Percentiles rank a stretch among this genome's conserved stretches.
Evolutionary conservation across 2,797 vertebrate genomes (phyloP).

Genomic region (Callimico goeldii): DNA sequence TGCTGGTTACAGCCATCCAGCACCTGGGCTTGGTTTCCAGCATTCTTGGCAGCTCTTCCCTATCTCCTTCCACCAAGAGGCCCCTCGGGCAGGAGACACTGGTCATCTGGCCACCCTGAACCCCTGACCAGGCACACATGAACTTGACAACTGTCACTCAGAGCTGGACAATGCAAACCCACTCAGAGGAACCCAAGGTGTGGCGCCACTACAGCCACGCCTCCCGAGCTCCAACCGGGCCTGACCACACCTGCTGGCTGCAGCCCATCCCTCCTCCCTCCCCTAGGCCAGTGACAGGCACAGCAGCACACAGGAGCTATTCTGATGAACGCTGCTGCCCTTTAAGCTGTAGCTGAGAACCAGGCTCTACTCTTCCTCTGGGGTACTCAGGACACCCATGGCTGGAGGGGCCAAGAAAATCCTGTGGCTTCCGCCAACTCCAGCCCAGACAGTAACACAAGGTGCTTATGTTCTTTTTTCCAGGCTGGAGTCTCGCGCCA

Average conservation of each 20-base stretch:
- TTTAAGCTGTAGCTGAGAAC: neutral
- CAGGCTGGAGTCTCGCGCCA: neutral
- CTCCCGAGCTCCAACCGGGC: neutral
- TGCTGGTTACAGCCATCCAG: neutral
- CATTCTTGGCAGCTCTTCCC: neutral
- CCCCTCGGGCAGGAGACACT: neutral
- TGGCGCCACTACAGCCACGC: accelerated
- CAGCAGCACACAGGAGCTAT: neutral
- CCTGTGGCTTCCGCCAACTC: neutral
- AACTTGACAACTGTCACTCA: neutral
- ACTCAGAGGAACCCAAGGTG: neutral
- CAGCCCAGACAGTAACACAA: accelerated
- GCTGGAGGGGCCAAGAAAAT: too few relatives aligned
- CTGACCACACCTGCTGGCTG: neutral
- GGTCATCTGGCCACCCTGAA: neutral
- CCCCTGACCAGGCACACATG: neutral
- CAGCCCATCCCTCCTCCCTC: neutral
- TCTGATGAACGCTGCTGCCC: neutral
- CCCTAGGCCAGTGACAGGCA: accelerated
- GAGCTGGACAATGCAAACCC: neutral
- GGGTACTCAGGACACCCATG: neutral
- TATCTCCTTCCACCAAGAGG: neutral
- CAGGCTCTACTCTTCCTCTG: neutral
- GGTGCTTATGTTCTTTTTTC: neutral
- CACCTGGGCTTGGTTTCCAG: too few relatives aligned